Conservation (phyloP, 2,797 vertebrate species). For the Buphagus erythrorhynchus region DNA sequence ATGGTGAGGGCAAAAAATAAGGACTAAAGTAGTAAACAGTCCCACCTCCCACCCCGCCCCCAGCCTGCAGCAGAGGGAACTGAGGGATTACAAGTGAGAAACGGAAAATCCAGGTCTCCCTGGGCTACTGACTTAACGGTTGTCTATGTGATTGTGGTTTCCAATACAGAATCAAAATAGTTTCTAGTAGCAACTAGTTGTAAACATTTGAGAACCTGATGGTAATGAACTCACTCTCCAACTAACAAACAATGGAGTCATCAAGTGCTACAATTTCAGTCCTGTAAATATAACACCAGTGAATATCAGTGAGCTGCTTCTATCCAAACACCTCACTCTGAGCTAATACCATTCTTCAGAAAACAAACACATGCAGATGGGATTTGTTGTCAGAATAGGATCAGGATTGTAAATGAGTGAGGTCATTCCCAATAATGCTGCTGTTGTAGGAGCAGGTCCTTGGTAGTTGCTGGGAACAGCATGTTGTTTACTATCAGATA, state of each 20-base stretch:
- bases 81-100: background rate
- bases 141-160: slow-evolving; percentile 18
- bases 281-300: background rate
- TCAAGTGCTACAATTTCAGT: slow-evolving; percentile 14
- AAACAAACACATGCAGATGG: slow-evolving; percentile 64
- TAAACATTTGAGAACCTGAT: slow-evolving; percentile 32
- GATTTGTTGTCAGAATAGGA: slow-evolving; percentile 61
- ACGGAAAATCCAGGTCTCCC: background rate
- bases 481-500: slow-evolving; percentile 19
- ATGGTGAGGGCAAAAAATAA: background rate
- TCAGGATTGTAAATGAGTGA: slow-evolving; percentile 47
- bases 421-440: slow-evolving; percentile 50
- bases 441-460: slow-evolving; percentile 14
- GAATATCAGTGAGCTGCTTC: background rate
- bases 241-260: slow-evolving; percentile 29
- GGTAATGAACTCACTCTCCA: slow-evolving; percentile 26
- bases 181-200: slow-evolving; percentile 46
- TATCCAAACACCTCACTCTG: background rate
- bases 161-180: slow-evolving; percentile 50
- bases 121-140: background rate
- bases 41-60: accelerated
- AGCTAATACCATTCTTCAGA: slow-evolving; percentile 9
- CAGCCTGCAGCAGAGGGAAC: background rate
- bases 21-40: background rate
- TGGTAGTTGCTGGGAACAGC: slow-evolving; percentile 19